Conservation (phyloP, 2,888 invertebrate species). For the Tupiocoris notatus region DNA sequence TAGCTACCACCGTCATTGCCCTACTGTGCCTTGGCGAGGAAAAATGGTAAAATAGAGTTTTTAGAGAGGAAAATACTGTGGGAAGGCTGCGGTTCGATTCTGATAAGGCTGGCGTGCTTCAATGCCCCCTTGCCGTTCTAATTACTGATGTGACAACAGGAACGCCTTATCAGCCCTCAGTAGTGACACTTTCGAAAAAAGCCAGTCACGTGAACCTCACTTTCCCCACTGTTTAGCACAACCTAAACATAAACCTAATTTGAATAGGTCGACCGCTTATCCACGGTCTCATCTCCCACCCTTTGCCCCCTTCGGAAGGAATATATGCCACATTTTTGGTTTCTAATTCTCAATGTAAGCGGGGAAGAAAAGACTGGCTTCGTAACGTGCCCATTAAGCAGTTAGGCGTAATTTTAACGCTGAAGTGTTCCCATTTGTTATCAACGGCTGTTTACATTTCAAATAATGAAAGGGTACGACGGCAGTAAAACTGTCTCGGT, state of each 20-base stretch:
- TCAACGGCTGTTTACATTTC: neutral
- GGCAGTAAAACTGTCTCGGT: neutral
- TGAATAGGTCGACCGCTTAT: conserved; percentile 6
- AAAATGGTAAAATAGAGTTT: neutral
- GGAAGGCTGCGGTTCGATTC: conserved; percentile 3
- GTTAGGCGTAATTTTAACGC: neutral
- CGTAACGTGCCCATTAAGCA: neutral
- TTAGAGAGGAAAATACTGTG: neutral
- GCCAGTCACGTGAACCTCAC: conserved; percentile 27
- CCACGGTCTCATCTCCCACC: neutral
- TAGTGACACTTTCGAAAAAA: conserved; percentile 31
- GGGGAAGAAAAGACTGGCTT: neutral
- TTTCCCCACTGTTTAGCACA: conserved; percentile 32
- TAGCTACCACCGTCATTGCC: neutral
- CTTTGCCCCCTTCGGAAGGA: neutral
- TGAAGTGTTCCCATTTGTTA: neutral
- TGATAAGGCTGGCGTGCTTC: conserved; percentile 30
- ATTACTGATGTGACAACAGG: conserved; percentile 35
- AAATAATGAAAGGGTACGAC: neutral
- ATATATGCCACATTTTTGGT: neutral
- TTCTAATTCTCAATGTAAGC: neutral
- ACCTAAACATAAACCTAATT: conserved; percentile 20
- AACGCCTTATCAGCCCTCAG: conserved; percentile 3
- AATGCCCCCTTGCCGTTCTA: conserved; percentile 1
- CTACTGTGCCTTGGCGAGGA: conserved; percentile 1